phyloP scores from a whole-genome alignment of 1,140 invertebrate species.

The Ladona fulva region DNA sequence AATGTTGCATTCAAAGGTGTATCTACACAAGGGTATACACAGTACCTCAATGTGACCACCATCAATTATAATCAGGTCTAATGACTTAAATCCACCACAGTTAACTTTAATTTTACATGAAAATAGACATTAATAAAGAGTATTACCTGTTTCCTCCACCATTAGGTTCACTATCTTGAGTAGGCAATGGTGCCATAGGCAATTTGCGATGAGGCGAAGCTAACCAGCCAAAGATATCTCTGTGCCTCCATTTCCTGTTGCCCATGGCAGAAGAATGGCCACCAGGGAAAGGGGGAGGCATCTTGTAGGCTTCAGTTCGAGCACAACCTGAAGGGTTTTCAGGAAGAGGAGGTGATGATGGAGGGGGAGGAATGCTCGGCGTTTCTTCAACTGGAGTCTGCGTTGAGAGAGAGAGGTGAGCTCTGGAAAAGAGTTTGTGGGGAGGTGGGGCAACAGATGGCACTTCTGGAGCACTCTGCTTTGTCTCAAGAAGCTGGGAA shows the following conservation, averaged over 20 bases:
- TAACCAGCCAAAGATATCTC: slow-evolving; percentile 91
- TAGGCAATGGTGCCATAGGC: slow-evolving; percentile 41
- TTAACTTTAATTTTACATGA: too few species aligned
- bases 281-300: slow-evolving; percentile 44
- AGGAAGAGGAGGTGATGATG: not conserved
- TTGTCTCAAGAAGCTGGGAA: slow-evolving; percentile 21
- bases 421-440: not conserved
- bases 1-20: too few species aligned
- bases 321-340: slow-evolving; percentile 66
- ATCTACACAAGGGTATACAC: too few species aligned
- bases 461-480: not conserved
- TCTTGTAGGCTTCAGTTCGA: slow-evolving; percentile 62
- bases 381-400: not conserved
- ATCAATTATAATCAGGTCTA: too few species aligned
- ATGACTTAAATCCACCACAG: too few species aligned
- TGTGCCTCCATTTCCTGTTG: slow-evolving; percentile 18
- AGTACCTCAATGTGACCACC: too few species aligned
- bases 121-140: too few species aligned
- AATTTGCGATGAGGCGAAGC: slow-evolving; percentile 80
- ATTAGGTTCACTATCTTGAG: slow-evolving; percentile 33
- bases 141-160: slow-evolving; percentile 27
- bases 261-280: not conserved
- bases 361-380: not conserved
- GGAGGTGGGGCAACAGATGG: not conserved
- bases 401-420: not conserved